phyloP scores from a whole-genome alignment of 1,140 invertebrate species.

The Rhopalosiphum maidis region DNA sequence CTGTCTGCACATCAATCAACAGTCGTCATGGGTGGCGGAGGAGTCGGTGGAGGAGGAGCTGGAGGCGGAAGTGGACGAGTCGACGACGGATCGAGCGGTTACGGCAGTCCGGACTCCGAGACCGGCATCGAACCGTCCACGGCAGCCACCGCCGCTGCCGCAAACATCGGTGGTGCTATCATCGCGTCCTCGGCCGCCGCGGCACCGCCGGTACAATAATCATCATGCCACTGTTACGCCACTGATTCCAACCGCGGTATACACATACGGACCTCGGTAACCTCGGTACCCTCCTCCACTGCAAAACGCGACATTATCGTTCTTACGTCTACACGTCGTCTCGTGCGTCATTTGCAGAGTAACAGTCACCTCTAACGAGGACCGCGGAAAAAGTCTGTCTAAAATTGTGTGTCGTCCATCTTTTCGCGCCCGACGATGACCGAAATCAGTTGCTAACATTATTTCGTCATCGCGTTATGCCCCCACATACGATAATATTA shows the following conservation, averaged over 20 bases:
- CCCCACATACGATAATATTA: not conserved
- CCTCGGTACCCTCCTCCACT: not conserved
- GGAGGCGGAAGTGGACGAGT: not conserved
- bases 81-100: slow-evolving; percentile 62
- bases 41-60: not conserved
- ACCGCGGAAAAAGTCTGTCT: not conserved
- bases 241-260: slow-evolving; percentile 15
- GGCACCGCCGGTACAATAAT: slow-evolving; percentile 39
- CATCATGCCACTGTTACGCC: not conserved
- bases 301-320: not conserved
- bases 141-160: not conserved
- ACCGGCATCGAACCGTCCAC: slow-evolving; percentile 59
- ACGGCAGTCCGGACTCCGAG: slow-evolving; percentile 63
- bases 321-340: not conserved
- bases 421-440: not conserved
- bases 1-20: slow-evolving; percentile 38
- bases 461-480: not conserved
- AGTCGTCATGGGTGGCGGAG: not conserved
- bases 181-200: not conserved
- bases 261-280: not conserved
- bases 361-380: too few species aligned
- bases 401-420: not conserved
- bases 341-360: not conserved
- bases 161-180: not conserved
- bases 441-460: not conserved